Evolutionary conservation across 2,113 vertebrate species (phyloP), one percentile per base, ranked within the genome.

Genomic region (Alosa alosa): DNA sequence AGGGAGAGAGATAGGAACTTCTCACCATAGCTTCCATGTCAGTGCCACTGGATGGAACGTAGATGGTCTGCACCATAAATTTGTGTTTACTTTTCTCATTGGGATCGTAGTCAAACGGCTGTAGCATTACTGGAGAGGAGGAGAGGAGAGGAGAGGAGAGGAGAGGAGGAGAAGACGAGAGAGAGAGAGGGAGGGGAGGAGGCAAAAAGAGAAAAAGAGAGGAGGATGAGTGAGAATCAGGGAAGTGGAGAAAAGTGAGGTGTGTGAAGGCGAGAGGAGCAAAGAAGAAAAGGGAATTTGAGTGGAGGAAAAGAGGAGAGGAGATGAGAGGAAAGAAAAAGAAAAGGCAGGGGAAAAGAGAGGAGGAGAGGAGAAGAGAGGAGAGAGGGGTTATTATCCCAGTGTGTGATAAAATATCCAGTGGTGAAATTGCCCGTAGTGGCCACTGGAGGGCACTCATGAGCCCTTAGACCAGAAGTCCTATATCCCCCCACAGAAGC

Each of bases 31-130:
- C 94, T 90, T 99, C 98, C 96, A 99, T 97, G 94, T 99, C 98
- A 92, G 96, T 90, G 92, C 95, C 94, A 88, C 94, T 93, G 91
- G 96, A 89, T 52, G 98, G 97, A 72, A 97, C 98, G 88, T 98
- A 99, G 94, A 99, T 98, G n/a, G 97, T 99, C 95, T 99, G 98
- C 94, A 99, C 98, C 98, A 99, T 99, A 89, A 99, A 99, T 94
- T 99, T 99, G 91, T 99, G 98, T 97, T 99, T 99, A 94, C 97
- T 99, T 94, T 99, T 99, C 94, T 99, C 98, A 84, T 98, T 99
- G 89, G 98, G 98, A 90, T 99, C 98, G 86, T 99, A 99, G 89
- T 99, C 98, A 90, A 99, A 99, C 78, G 98, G 98, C 89, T 99
- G 98, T 78, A 99, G 93, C 98, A 99, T 99, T 91, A 99, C 98